phyloP scores from a whole-genome alignment of 2,888 invertebrate species.

The Scaptomyza caliginosa region DNA sequence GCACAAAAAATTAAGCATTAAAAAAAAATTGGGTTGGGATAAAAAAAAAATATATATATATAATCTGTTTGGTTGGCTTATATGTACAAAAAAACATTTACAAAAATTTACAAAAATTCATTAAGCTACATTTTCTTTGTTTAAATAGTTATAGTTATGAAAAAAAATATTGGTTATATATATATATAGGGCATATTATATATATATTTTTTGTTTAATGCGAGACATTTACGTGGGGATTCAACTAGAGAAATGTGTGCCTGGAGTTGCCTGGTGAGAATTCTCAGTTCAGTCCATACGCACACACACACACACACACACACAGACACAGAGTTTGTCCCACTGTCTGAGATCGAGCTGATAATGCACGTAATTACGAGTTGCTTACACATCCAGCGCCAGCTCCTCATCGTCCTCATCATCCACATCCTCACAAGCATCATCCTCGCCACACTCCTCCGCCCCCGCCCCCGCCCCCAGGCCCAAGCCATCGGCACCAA shows the following conservation, averaged over 20 bases:
- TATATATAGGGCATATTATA: slow-evolving; percentile 9
- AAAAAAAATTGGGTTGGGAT: slow-evolving; percentile 18
- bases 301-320: neutral
- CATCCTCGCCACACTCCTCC: slow-evolving; percentile 1
- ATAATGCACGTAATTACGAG: neutral
- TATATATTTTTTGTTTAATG: slow-evolving; percentile 36
- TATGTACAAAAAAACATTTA: slow-evolving; percentile 74
- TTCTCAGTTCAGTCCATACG: slow-evolving; percentile 20
- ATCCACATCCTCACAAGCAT: slow-evolving; percentile 11
- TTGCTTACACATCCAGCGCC: slow-evolving; percentile 61
- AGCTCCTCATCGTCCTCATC: slow-evolving; percentile 36
- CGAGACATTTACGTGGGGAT: slow-evolving; percentile 24
- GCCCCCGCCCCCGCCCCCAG: slow-evolving; percentile 1
- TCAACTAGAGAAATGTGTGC: slow-evolving; percentile 7
- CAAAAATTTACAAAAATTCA: slow-evolving; percentile 69
- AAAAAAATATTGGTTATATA: slow-evolving; percentile 17
- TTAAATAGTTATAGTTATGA: slow-evolving; percentile 47
- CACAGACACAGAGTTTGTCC: neutral
- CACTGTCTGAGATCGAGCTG: slow-evolving; percentile 64
- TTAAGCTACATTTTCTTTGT: slow-evolving; percentile 40
- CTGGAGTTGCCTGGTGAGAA: neutral
- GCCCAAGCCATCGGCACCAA: neutral
- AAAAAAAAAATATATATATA: slow-evolving; percentile 7
- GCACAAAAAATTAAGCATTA: slow-evolving; percentile 60
- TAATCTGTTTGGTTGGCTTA: slow-evolving; percentile 36